Evolutionary conservation across 1,140 invertebrate species (phyloP), one percentile per base, ranked within the genome.

Genomic region (Drosophila insularis): DNA sequence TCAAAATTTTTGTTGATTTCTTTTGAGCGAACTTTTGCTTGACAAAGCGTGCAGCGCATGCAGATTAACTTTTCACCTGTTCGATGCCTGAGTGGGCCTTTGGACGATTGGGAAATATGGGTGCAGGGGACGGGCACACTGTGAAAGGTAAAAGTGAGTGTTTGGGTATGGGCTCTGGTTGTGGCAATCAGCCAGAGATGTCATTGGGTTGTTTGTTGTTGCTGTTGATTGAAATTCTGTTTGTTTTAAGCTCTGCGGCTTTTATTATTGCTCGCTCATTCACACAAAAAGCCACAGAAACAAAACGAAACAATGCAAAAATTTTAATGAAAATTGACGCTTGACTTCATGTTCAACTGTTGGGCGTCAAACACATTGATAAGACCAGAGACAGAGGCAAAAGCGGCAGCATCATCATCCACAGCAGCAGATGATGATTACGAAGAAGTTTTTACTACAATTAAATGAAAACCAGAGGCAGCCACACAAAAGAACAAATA

Each of bases 271-370:
- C 81, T 81, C 87, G 86, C 81, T 81, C 87, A 87, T 86, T 90
- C 87, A 79, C 63, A 72, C 64, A 81, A 66, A 46, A 50, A 68
- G 67, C 73, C 76, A 73, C 71, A 89, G 81, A 87, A 75, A 50
- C 43, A 50, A 50, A 75, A 59, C 73, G 73, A 75, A 78, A 87
- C 84, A 90, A 87, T 90, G 77, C 80, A 68, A 76, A 84, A 81
- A 82, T 90, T 90, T 90, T 87, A 90, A 90, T 90, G 87, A 90
- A 90, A 87, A 90, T 90, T 90, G 87, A 81, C 87, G 87, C 87
- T 89, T 90, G 82, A 90, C 75, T 90, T 89, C 68, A 84, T 89
- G 84, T 80, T 73, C 17, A 77, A 89, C 78, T 78, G 71, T 77
- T 66, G 79, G 67, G 59, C 68, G 58, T 61, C 27, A 58, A 58